These are phyloP conservation scores for Limnothrissa miodon DNA, from an alignment of 2,113 vertebrate species.

Conservation along the genomic window DNA sequence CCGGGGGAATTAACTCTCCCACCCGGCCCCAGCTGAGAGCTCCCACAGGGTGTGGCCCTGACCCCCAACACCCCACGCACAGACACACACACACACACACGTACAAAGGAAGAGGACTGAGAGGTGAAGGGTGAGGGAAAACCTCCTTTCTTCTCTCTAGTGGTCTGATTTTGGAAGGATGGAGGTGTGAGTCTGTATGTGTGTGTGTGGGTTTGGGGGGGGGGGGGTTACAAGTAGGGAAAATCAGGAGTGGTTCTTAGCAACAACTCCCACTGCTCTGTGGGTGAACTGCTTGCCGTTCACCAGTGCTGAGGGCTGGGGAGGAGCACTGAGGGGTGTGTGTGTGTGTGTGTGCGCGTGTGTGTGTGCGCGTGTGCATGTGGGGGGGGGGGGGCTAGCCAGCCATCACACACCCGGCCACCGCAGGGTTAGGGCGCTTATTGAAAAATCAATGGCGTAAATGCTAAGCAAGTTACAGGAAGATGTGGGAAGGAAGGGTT, in stretches of 20 bases:
- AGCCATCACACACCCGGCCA: constrained; percentile 66
- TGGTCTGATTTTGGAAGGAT: not conserved
- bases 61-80: constrained; percentile 33
- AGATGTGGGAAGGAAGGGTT: constrained; percentile 92
- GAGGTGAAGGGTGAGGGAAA: not conserved
- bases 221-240: not conserved
- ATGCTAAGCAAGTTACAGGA: constrained; percentile 99
- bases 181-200: not conserved
- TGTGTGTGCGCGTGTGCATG: too few species aligned
- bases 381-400: not conserved
- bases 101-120: constrained; percentile 10
- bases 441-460: constrained; percentile 99
- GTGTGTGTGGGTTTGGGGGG: too few species aligned
- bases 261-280: constrained; percentile 30
- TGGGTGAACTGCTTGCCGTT: constrained; percentile 10
- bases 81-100: constrained; percentile 31
- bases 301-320: not conserved
- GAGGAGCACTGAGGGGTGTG: not conserved
- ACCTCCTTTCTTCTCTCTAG: not conserved
- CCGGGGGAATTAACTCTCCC: constrained; percentile 61
- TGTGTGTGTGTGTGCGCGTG: too few species aligned
- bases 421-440: constrained; percentile 94
- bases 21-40: constrained; percentile 50
- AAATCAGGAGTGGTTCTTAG: not conserved
- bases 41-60: constrained; percentile 31